Conservation (phyloP, 2,797 vertebrate genomes). For the Poliocrania exsul region DNA sequence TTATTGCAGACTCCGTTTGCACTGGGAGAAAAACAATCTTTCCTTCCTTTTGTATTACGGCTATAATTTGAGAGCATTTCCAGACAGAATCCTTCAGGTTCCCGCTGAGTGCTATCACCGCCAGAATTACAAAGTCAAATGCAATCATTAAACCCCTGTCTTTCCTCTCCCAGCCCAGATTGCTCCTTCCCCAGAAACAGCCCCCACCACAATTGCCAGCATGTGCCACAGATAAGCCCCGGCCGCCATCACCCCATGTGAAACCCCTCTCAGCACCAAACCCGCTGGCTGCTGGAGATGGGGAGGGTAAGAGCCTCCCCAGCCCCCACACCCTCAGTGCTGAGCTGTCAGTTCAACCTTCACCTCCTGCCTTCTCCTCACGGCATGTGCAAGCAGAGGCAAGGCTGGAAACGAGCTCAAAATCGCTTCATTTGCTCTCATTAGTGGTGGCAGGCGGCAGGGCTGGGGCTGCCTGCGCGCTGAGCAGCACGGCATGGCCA, state of each 20-base stretch:
- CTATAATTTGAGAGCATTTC: slow-evolving; percentile 64
- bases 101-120: slow-evolving; percentile 86
- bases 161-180: slow-evolving; percentile 28
- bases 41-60: slow-evolving; percentile 44
- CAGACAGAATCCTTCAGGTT: slow-evolving; percentile 65
- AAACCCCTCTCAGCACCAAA: neutral
- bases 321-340: neutral
- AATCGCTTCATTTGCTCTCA: slow-evolving; percentile 50
- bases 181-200: slow-evolving; percentile 12
- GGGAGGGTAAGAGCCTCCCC: neutral
- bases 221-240: neutral
- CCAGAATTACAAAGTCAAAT: slow-evolving; percentile 93
- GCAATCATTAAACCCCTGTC: slow-evolving; percentile 80
- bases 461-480: neutral
- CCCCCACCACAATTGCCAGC: neutral
- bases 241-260: accelerated
- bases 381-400: neutral
- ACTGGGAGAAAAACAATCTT: slow-evolving; percentile 48
- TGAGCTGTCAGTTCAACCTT: slow-evolving; percentile 2
- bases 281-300: accelerated
- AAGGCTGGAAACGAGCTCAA: slow-evolving; percentile 31
- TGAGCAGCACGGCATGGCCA: accelerated
- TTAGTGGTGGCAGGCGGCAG: neutral
- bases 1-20: neutral
- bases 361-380: slow-evolving; percentile 35